Conservation (phyloP, 2,113 vertebrate species). For the Syngnathus scovelli region DNA sequence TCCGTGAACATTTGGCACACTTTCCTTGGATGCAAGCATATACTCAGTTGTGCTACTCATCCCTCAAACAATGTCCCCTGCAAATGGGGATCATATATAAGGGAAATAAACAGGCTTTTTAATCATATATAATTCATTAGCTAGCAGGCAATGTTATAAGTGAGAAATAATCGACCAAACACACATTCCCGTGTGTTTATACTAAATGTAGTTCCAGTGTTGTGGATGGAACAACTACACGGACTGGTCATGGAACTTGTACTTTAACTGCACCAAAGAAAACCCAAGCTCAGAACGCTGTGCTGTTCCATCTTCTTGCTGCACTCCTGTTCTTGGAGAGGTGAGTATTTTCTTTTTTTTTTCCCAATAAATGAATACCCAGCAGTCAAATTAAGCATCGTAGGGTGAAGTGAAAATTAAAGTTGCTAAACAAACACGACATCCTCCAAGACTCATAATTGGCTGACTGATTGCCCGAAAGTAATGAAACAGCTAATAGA, state of each 20-base stretch:
- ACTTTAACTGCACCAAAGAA: conserved; percentile 69
- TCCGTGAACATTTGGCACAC: neutral
- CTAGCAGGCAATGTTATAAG: neutral
- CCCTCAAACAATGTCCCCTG: neutral
- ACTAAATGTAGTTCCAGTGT: conserved; percentile 67
- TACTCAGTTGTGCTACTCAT: neutral
- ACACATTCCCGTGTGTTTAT: conserved; percentile 8
- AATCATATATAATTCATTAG: neutral
- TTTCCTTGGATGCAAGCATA: neutral
- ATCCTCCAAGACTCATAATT: neutral
- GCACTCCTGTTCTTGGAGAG: conserved; percentile 68
- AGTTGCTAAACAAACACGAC: neutral
- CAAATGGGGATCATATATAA: neutral
- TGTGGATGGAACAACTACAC: conserved; percentile 75
- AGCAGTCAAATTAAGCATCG: neutral
- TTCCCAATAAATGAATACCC: neutral
- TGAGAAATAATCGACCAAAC: neutral
- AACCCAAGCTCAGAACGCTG: conserved; percentile 71
- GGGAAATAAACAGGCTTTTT: neutral
- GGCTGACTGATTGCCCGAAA: neutral
- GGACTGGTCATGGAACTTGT: conserved; percentile 75
- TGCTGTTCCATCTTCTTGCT: conserved; percentile 73
- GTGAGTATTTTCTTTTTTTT: conserved; percentile 31
- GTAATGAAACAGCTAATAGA: neutral
- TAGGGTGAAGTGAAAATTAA: neutral